Evolutionary conservation across 1,140 invertebrate genomes (phyloP).

Genomic region (Caerostris extrusa): DNA sequence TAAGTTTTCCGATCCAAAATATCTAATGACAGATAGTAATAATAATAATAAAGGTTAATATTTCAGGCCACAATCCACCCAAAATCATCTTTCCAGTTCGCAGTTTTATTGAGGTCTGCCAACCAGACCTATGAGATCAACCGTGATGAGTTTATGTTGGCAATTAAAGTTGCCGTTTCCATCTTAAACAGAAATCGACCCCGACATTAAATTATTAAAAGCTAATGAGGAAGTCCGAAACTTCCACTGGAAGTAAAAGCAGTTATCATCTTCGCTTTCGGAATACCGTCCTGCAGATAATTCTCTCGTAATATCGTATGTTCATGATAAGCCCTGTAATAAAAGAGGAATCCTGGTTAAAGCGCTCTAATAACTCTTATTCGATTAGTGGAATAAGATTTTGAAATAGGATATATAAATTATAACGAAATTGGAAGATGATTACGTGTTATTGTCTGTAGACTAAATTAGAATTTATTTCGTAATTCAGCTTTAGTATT

Average conservation of each 20-base stretch:
- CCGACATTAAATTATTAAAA: slow-evolving; percentile 19
- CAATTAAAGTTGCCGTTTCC: slow-evolving; percentile 23
- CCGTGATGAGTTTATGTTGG: neutral
- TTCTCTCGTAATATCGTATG: slow-evolving; percentile 1
- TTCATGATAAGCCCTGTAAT: neutral
- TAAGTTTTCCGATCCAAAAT: too few relatives aligned
- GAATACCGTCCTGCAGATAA: neutral
- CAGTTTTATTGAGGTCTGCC: neutral
- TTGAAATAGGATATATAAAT: too few relatives aligned
- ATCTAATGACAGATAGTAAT: too few relatives aligned
- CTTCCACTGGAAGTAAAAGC: neutral
- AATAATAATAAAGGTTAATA: neutral
- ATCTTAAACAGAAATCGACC: slow-evolving; percentile 22
- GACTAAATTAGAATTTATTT: too few relatives aligned
- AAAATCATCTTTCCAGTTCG: neutral
- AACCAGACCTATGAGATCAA: neutral
- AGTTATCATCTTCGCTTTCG: neutral
- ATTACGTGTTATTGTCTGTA: too few relatives aligned
- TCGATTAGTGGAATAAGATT: neutral
- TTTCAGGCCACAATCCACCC: neutral
- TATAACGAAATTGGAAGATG: too few relatives aligned
- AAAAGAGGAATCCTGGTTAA: neutral
- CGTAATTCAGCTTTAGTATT: too few relatives aligned
- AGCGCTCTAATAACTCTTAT: neutral
- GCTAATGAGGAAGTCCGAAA: neutral